These are phyloP conservation scores for Chaenocephalus aceratus DNA, from an alignment of 2,113 vertebrate genomes.

Conservation along the genomic window DNA sequence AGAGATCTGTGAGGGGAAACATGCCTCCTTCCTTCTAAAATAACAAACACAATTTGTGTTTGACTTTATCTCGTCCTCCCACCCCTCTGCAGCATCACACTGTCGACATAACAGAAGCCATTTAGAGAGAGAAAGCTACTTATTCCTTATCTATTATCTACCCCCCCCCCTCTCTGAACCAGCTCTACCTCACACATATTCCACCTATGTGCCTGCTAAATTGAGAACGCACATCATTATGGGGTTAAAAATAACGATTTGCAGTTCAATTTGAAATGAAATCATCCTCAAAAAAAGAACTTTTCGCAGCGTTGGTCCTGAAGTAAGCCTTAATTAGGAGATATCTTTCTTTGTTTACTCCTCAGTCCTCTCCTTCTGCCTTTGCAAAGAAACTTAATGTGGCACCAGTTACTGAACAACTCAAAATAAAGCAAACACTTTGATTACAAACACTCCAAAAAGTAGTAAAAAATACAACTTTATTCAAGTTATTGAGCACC, in stretches of 20 bases:
- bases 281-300: neutral
- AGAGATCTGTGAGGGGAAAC: neutral
- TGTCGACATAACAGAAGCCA: constrained; percentile 21
- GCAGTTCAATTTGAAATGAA: neutral
- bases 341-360: constrained; percentile 13
- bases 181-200: constrained; percentile 78
- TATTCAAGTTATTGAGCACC: neutral
- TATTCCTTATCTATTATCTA: neutral
- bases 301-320: neutral
- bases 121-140: constrained; percentile 10
- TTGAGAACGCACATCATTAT: neutral
- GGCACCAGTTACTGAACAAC: neutral
- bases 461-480: neutral
- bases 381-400: neutral
- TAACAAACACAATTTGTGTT: constrained; percentile 4
- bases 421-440: neutral
- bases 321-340: constrained; percentile 57
- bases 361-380: neutral
- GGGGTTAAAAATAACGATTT: neutral
- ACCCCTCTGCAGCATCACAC: neutral
- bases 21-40: constrained; percentile 2
- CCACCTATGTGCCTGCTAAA: neutral
- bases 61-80: neutral
- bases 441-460: neutral
- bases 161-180: constrained; percentile 40